Evolutionary conservation across 2,888 invertebrate species (phyloP).

Genomic region (Stegana nigrithorax): DNA sequence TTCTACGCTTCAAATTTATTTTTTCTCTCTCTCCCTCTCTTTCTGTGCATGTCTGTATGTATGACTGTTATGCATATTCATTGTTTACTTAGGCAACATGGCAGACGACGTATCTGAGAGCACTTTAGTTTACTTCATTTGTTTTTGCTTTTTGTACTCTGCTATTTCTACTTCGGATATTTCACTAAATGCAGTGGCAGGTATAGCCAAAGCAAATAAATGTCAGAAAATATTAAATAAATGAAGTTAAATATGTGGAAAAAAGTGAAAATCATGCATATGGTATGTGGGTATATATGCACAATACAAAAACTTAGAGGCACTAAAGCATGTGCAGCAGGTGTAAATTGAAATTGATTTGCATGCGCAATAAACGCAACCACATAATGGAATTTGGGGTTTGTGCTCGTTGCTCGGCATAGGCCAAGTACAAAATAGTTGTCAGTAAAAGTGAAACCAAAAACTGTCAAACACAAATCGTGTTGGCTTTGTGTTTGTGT

Average conservation of each 20-base stretch:
- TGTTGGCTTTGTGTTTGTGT: no score
- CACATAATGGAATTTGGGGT: slow-evolving; percentile 4
- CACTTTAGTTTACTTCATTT: neutral
- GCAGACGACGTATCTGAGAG: slow-evolving; percentile 12
- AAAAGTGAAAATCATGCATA: no score
- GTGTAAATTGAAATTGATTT: slow-evolving; percentile 11
- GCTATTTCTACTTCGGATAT: neutral
- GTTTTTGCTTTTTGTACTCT: neutral
- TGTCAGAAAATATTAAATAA: neutral
- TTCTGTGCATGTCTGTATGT: neutral
- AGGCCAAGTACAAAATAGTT: no score
- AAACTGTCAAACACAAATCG: no score
- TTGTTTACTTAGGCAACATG: slow-evolving; percentile 47
- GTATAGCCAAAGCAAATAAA: slow-evolving; percentile 3
- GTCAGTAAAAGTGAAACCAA: no score
- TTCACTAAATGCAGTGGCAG: neutral
- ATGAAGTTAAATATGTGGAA: no score
- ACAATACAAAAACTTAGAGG: no score
- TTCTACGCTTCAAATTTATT: neutral
- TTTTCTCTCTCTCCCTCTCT: neutral
- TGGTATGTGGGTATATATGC: no score
- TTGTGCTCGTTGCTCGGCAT: no score
- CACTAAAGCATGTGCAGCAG: no score
- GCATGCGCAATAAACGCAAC: slow-evolving; percentile 1
- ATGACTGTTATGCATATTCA: slow-evolving; percentile 56